Evolutionary conservation across 2,113 vertebrate genomes (phyloP), one percentile per base, ranked within the genome.

Genomic region (Zosterops lateralis): DNA sequence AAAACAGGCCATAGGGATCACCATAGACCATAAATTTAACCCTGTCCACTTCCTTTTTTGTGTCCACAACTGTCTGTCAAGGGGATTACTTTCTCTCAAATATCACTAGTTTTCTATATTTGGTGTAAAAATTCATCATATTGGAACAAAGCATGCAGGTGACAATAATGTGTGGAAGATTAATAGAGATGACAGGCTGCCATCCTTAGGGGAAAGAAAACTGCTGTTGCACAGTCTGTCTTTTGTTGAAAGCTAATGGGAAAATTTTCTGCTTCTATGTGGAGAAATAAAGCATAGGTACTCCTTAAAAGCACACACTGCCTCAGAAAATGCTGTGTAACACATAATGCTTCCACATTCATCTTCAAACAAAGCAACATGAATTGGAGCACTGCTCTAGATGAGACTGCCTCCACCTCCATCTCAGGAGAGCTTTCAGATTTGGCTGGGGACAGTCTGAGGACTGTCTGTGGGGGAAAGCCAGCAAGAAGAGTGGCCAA

Each of bases 161-260:
- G 77, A 94, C 2, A 1, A 90, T 82, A 93, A 89, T 10, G 36
- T 75, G 73, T 38, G 56, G 60, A 90, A 92, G 86, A 92, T 74
- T 81, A 92, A 90, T 67, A 90, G 68, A 88, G 61, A 92, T 65
- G 80, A 86, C 77, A 94, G 53, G n/a, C 48, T 75, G 60, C 21
- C 36, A 68, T 90, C 86, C 86, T 67, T 57, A 67, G n/a, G 73
- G 76, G 64, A 81, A 64, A 47, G 44, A 80, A 80, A 89, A 85
- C 28, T 79, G 57, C 70, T 81, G 51, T 24, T 87, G 28, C 65
- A 92, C 83, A 61, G 53, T 51, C 68, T 86, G 73, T 13, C 81
- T 92, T 92, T 77, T 68, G 56, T 64, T 92, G 64, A 81, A 95
- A 89, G 48, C n/a, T 54, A 94, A 87, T 25, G 53, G 50, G 60